Evolutionary conservation across 2,113 vertebrate species (phyloP), one percentile per base, ranked within the genome.

Genomic region (Apaloderma vittatum): DNA sequence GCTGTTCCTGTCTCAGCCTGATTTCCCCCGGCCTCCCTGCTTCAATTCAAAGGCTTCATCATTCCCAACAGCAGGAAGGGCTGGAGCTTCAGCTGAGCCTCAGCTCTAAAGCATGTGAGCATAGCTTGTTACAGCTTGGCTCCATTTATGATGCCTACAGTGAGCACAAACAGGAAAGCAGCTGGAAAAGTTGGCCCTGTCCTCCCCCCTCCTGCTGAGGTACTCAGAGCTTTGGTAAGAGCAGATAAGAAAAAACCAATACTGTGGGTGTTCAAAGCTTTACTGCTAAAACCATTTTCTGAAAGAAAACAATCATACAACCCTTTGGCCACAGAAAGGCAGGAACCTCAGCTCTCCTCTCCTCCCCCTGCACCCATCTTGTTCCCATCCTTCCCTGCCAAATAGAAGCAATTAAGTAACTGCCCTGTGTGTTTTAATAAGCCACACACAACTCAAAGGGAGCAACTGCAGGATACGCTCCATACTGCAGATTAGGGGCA

Each of bases 231-330:
- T 80, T 83, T 83, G 75, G 24, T 70, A 52, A 66, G 18, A 86
- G 55, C 72, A 86, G 88, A 61, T 93, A 92, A 97, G 23, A 93
- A 91, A 61, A 23, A 45, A 66, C 22, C 37, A 76, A 10, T 49
- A 40, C 21, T 2, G 4, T 13, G 18, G 27, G 32, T 55, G 63
- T 90, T 90, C 72, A 93, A 61, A 96, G 73, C 86, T 97, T 97
- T 97, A 97, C 86, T 96, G 95, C 68, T 96, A 94, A 96, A 96
- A 91, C 11, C 80, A 84, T 90, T 22, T 80, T 62, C 21, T 59
- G 32, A 91, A 88, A 77, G 48, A 72, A 75, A 78, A 78, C 72
- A 86, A 86, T 76, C 0, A 2, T 6, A 77, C 13, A 74, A 6
- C 55, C 43, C 52, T 75, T 74, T 21, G 9, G 58, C 84, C 48